phyloP scores from a whole-genome alignment of 2,113 vertebrate species.

The Hemiscyllium ocellatum region DNA sequence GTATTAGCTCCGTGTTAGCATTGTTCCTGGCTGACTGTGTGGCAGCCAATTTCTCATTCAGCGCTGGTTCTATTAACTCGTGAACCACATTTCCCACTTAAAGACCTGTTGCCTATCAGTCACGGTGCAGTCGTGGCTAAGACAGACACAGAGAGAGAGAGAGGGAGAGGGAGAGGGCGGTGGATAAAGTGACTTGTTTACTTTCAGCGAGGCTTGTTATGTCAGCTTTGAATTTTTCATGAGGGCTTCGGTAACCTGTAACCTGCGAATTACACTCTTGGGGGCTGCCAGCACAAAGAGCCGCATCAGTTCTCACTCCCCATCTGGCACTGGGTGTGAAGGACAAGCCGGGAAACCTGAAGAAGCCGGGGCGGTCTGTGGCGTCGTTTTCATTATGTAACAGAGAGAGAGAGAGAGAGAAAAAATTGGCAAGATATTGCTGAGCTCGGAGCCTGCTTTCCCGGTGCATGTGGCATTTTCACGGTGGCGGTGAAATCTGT shows the following conservation, averaged over 20 bases:
- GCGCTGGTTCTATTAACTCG: neutral
- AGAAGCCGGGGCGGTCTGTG: slow-evolving; percentile 64
- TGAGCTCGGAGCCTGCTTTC: neutral
- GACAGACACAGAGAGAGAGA: neutral
- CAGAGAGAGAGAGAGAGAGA: too few species aligned
- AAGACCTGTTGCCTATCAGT: slow-evolving; percentile 33
- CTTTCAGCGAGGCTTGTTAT: slow-evolving; percentile 71
- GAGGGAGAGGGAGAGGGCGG: slow-evolving; percentile 38
- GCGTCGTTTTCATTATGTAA: slow-evolving; percentile 51
- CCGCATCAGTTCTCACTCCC: slow-evolving; percentile 92
- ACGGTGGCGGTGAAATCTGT: neutral
- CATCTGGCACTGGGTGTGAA: slow-evolving; percentile 92
- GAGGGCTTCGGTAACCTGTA: slow-evolving; percentile 76
- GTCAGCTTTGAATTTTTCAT: slow-evolving; percentile 92
- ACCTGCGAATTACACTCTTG: slow-evolving; percentile 72
- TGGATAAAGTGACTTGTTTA: slow-evolving; percentile 72
- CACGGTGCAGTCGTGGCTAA: neutral
- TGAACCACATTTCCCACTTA: neutral
- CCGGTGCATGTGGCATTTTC: neutral
- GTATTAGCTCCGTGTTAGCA: neutral
- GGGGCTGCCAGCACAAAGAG: slow-evolving; percentile 92
- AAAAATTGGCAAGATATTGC: slow-evolving; percentile 4
- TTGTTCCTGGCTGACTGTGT: slow-evolving; percentile 4
- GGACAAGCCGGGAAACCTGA: slow-evolving; percentile 71
- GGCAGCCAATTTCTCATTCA: slow-evolving; percentile 25